phyloP scores from a whole-genome alignment of 2,888 invertebrate genomes.

The Drosophila anomelani region DNA sequence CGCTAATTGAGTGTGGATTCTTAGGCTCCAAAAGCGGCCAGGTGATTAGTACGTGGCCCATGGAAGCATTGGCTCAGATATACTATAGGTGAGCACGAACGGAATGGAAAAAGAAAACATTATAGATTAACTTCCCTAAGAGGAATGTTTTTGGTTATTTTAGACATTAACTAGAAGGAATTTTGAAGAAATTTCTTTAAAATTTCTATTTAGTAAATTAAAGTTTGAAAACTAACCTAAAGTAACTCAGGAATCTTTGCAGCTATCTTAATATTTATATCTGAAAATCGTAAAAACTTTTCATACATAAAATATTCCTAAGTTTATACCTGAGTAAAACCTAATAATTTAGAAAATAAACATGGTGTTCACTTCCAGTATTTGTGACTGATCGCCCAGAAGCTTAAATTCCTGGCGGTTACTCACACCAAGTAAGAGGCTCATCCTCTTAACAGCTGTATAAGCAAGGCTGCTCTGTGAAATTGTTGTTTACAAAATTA shows the following conservation, averaged over 20 bases:
- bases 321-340: not conserved
- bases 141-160: not conserved
- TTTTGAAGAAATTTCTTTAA: not conserved
- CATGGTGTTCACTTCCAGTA: not conserved
- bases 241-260: too few species aligned
- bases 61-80: constrained; percentile 14
- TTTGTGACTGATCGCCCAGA: not conserved
- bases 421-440: not conserved
- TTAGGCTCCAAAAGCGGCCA: constrained; percentile 42
- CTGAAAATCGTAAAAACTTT: not conserved
- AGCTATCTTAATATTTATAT: not conserved
- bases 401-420: not conserved
- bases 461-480: not conserved
- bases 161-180: too few species aligned
- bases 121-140: not conserved
- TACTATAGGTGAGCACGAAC: not conserved
- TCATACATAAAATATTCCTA: not conserved
- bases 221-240: not conserved
- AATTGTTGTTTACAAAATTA: constrained; percentile 4
- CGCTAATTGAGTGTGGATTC: constrained; percentile 41
- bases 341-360: not conserved
- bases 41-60: constrained; percentile 52
- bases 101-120: constrained; percentile 10
- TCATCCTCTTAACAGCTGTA: not conserved
- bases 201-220: too few species aligned